phyloP scores from a whole-genome alignment of 2,113 vertebrate genomes.

The Symphodus melops region DNA sequence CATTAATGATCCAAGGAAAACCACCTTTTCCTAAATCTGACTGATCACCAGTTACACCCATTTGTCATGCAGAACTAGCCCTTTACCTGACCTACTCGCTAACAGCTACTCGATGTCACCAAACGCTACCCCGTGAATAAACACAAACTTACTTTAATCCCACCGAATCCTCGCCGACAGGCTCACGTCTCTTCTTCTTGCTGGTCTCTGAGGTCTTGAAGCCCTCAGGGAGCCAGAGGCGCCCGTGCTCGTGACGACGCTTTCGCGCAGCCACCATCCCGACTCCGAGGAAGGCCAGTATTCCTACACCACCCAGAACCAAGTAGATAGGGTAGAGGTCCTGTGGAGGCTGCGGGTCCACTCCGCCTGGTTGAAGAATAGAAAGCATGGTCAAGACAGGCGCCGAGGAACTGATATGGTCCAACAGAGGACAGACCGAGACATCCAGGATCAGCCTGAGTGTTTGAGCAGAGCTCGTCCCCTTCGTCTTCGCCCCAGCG shows the following conservation, averaged over 20 bases:
- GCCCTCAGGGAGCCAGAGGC: conserved; percentile 98
- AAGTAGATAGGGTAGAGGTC: conserved; percentile 89
- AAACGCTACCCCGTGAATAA: conserved; percentile 10
- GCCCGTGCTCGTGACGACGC: conserved; percentile 94
- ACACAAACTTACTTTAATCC: conserved; percentile 92
- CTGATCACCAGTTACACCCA: conserved; percentile 22
- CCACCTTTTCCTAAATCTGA: conserved; percentile 35
- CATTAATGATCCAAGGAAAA: conserved; percentile 54
- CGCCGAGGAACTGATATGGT: conserved; percentile 22
- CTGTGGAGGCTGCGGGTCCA: conserved; percentile 58
- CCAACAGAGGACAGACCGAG: background rate
- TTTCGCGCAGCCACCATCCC: conserved; percentile 94
- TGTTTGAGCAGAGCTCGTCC: conserved; percentile 69
- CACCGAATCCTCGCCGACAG: conserved; percentile 96
- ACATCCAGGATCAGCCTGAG: conserved; percentile 52
- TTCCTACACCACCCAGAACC: conserved; percentile 81
- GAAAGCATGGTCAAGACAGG: conserved; percentile 68
- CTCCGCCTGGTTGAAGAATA: conserved; percentile 84
- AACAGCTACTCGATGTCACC: background rate
- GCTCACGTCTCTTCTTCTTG: conserved; percentile 97
- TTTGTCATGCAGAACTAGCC: conserved; percentile 21
- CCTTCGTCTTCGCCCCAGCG: conserved; percentile 39
- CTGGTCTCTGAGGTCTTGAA: conserved; percentile 95
- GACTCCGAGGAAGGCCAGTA: conserved; percentile 87
- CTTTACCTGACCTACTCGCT: conserved; percentile 26